Evolutionary conservation across 2,797 vertebrate species (phyloP).

Genomic region (Selene dorsalis): DNA sequence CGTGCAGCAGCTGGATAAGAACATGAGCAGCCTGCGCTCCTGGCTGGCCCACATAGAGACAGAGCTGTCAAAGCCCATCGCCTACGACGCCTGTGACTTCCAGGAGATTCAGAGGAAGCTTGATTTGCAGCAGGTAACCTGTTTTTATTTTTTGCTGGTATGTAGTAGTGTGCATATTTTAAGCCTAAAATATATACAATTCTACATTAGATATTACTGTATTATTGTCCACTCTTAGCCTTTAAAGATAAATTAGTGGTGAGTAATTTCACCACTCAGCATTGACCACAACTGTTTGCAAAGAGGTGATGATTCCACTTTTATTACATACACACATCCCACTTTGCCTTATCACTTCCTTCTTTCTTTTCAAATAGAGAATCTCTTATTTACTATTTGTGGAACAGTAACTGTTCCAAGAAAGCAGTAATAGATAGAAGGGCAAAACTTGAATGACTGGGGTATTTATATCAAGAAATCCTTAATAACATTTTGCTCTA

Average conservation of each 20-base stretch:
- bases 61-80: conserved; percentile 93
- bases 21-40: conserved; percentile 93
- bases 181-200: background rate
- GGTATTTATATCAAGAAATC: background rate
- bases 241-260: background rate
- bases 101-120: conserved; percentile 97
- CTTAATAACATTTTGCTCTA: background rate
- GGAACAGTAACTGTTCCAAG: too few species aligned
- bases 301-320: background rate
- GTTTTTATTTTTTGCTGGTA: too few species aligned
- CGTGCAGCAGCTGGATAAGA: conserved; percentile 97
- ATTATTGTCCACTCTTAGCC: background rate
- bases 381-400: background rate
- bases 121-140: conserved; percentile 94
- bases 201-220: background rate
- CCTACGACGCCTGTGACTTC: conserved; percentile 92
- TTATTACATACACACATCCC: background rate
- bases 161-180: too few species aligned
- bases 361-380: background rate
- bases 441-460: background rate
- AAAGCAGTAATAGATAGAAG: background rate
- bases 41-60: conserved; percentile 97
- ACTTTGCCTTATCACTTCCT: background rate
- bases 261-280: background rate
- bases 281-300: background rate